phyloP scores from a whole-genome alignment of 2,113 vertebrate genomes.

The Alectura lathami region DNA sequence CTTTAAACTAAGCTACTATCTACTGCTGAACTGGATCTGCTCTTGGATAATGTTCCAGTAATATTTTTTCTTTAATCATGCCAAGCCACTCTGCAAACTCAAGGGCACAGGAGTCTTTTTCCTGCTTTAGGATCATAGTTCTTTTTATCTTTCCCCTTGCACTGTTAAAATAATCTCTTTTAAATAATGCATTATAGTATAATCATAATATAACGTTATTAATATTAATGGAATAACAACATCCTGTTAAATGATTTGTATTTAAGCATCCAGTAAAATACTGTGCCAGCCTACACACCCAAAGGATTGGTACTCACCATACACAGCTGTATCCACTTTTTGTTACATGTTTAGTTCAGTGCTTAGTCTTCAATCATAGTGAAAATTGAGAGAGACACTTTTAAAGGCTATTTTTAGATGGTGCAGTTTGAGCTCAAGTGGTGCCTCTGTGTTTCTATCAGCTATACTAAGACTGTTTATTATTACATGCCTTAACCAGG shows the following conservation, averaged over 20 bases:
- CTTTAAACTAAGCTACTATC: conserved; percentile 25
- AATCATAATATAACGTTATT: background rate
- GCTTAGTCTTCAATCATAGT: background rate
- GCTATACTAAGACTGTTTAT: fast-evolving
- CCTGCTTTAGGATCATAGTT: background rate
- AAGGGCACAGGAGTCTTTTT: background rate
- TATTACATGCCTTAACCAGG: background rate
- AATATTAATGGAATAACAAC: background rate
- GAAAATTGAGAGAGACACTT: background rate
- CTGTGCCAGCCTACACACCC: background rate
- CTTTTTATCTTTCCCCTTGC: background rate
- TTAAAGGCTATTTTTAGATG: background rate
- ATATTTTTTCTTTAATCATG: background rate
- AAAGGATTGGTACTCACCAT: background rate
- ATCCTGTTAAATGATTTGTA: background rate
- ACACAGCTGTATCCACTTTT: background rate
- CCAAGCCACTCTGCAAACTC: conserved; percentile 40
- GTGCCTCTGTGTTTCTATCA: background rate
- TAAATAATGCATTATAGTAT: background rate
- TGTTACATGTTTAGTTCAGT: background rate
- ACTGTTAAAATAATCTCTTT: background rate
- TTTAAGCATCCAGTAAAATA: background rate
- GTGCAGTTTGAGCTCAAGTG: background rate
- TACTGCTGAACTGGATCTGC: conserved; percentile 27
- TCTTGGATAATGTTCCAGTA: conserved; percentile 10